These are phyloP conservation scores for Notothenia coriiceps DNA, from an alignment of 2,113 vertebrate genomes.

Conservation along the genomic window DNA sequence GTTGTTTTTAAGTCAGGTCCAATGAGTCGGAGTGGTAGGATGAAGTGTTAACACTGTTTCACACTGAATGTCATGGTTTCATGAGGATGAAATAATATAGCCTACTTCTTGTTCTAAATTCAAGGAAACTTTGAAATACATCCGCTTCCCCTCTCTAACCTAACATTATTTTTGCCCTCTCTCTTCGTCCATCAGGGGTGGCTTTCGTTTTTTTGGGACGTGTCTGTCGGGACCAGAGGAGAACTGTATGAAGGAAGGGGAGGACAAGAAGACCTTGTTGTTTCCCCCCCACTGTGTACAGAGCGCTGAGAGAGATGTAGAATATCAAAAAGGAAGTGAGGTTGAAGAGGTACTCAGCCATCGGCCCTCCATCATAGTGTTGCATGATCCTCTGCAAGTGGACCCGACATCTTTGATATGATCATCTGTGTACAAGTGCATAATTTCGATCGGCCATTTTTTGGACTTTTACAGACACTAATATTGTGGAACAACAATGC, in stretches of 20 bases:
- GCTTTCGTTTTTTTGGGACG: conserved; percentile 51
- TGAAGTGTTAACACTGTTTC: background rate
- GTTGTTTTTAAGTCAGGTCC: background rate
- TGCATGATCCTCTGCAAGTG: conserved; percentile 82
- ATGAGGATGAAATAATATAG: conserved; percentile 18
- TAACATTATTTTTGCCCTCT: conserved; percentile 35
- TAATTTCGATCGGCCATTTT: conserved; percentile 64
- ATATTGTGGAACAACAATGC: conserved; percentile 67
- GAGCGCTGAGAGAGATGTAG: conserved; percentile 64
- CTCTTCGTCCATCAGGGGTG: conserved; percentile 66
- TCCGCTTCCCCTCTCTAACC: conserved; percentile 38
- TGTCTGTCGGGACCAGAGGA: conserved; percentile 57
- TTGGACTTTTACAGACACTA: conserved; percentile 67
- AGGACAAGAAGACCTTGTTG: conserved; percentile 50
- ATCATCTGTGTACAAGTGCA: conserved; percentile 69
- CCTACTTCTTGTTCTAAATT: conserved; percentile 47
- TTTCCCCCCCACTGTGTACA: conserved; percentile 62
- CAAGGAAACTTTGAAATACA: conserved; percentile 1
- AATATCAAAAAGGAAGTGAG: conserved; percentile 66
- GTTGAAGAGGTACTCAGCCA: conserved; percentile 73
- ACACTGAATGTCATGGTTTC: conserved; percentile 13
- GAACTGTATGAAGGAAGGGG: conserved; percentile 41
- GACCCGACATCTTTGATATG: conserved; percentile 69
- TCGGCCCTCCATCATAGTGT: conserved; percentile 67
- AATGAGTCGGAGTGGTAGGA: background rate